These are phyloP conservation scores for Drosophila anomalata DNA, from an alignment of 2,888 invertebrate genomes.

Conservation along the genomic window DNA sequence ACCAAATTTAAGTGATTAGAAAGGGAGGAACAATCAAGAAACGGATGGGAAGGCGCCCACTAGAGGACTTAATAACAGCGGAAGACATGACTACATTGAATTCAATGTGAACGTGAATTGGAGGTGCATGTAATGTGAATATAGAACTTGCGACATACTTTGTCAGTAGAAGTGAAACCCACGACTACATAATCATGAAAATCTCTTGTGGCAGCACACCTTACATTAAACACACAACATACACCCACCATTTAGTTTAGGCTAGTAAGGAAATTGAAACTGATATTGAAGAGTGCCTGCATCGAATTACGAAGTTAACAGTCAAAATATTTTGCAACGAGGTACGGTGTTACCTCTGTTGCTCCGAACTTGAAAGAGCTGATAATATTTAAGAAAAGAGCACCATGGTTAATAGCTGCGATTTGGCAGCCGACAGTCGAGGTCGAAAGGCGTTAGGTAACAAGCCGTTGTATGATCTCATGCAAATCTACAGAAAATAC, in stretches of 20 bases:
- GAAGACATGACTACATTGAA: constrained; percentile 26
- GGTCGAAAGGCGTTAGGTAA: background rate
- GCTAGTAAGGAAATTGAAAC: constrained; percentile 48
- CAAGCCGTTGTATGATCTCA: constrained; percentile 63
- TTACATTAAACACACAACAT: constrained; percentile 24
- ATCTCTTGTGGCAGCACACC: constrained; percentile 54
- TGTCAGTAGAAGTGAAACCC: constrained; percentile 19
- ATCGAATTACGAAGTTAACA: constrained; percentile 48
- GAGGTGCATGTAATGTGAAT: constrained; percentile 2
- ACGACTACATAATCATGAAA: constrained; percentile 41
- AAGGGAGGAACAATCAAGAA: background rate
- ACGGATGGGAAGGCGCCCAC: constrained; percentile 11
- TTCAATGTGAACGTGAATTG: constrained; percentile 28
- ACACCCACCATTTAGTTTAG: constrained; percentile 36
- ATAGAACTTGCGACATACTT: constrained; percentile 36
- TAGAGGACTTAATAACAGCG: constrained; percentile 21
- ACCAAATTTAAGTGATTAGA: constrained; percentile 65
- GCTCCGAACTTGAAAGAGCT: constrained; percentile 35
- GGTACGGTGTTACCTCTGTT: constrained; percentile 9
- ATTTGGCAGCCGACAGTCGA: background rate
- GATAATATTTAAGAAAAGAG: constrained; percentile 46
- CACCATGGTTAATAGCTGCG: constrained; percentile 14
- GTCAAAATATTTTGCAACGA: constrained; percentile 30
- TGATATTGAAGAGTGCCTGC: constrained; percentile 61
- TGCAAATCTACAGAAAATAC: constrained; percentile 47